These are phyloP conservation scores for Nymphalis io DNA, from an alignment of 1,140 invertebrate species.

Conservation along the genomic window DNA sequence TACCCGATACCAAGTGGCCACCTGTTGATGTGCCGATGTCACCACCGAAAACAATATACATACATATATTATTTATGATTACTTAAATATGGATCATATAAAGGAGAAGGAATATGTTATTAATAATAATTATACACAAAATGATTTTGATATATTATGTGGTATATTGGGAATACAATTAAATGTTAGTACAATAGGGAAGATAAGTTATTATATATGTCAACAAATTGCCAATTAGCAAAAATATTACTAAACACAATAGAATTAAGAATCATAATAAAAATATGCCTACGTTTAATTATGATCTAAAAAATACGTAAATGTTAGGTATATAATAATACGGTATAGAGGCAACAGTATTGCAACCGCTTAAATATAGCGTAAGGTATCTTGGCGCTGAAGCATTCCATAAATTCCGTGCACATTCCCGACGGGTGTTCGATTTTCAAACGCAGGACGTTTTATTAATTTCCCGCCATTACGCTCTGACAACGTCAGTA, in stretches of 20 bases:
- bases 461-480: slow-evolving; percentile 45
- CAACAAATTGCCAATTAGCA: too few relatives aligned
- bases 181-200: neutral
- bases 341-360: neutral
- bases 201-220: neutral
- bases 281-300: too few relatives aligned
- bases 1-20: slow-evolving; percentile 91
- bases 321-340: neutral
- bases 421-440: slow-evolving; percentile 34
- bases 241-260: too few relatives aligned
- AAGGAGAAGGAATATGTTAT: neutral
- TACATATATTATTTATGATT: slow-evolving; percentile 61
- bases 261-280: too few relatives aligned
- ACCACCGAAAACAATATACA: slow-evolving; percentile 77
- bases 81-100: slow-evolving; percentile 30
- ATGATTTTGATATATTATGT: slow-evolving; percentile 1
- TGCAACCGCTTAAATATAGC: neutral
- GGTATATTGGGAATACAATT: neutral
- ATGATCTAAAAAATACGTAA: neutral
- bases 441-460: slow-evolving; percentile 38
- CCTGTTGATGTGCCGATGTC: slow-evolving; percentile 80
- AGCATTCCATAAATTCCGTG: slow-evolving; percentile 13
- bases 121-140: slow-evolving; percentile 15
- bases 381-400: neutral
- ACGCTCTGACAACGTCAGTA: slow-evolving; percentile 41